Base-by-base conservation (phyloP, 2,113 vertebrate genomes). In the Menidia beryllina region DNA sequence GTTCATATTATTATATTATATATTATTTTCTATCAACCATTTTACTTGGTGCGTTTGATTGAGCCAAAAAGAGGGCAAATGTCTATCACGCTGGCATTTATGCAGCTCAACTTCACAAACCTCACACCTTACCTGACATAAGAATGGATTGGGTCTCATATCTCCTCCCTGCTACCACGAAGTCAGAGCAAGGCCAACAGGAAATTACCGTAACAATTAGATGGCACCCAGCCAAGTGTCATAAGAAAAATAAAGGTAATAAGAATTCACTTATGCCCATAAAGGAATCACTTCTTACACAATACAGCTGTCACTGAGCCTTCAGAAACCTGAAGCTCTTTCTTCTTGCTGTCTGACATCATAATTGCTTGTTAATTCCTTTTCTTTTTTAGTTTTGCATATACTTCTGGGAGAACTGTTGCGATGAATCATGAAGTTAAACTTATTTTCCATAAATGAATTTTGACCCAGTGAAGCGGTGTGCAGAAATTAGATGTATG, bases 241-340 rank as follows among this genome's bases (percentile, higher is more conserved):
- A 97, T 90, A 93, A 95, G 95, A 95, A 92, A 95, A 93, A 96
- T 95, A 95, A 94, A 94, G 93, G 94, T 94, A 96, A 97, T 97
- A 96, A 98, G 96, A 97, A 96, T 96, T 97, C 96, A 96, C 96
- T 97, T 96, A 96, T 95, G 95, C 94, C 93, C 95, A 55, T 91
- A 94, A 94, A 95, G 94, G 95, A 96, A 97, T 97, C 97, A 96
- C 94, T 97, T 97, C 95, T 96, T 93, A 95, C 94, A 96, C 96
- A 97, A 97, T 98, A 95, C 96, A 96, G 96, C 95, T 96, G 96
- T 98, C 96, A 98, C 93, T 95, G 94, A 95, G 94, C 94, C 95
- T 93, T 95, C 94, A 90, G 93, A 93, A 92, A 92, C 91, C 94
- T 93, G 95, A 95, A 95, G 95, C 94, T 93, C 96, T 97, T 96